A percentile compares a stretch with the other conserved stretches of the same genome.
Evolutionary conservation across 2,113 vertebrate species (phyloP).

Genomic region (Ellobius talpinus): DNA sequence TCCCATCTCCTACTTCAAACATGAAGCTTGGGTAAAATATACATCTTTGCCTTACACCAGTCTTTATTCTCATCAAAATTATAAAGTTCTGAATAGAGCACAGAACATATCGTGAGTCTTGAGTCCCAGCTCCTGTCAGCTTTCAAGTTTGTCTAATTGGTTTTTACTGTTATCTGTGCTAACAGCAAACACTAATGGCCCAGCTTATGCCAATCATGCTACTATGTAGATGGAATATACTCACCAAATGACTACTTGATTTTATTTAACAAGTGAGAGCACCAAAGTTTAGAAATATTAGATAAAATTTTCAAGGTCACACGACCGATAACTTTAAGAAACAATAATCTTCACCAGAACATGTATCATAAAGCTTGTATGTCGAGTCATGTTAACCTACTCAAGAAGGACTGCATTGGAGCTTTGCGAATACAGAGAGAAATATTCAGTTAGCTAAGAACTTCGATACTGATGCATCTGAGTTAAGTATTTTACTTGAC

Average conservation of each 20-base stretch:
- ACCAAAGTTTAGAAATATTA: not conserved
- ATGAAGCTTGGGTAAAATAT: slow-evolving; percentile 9
- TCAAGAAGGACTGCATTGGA: not conserved
- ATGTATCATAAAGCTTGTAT: not conserved
- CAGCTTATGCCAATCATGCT: not conserved
- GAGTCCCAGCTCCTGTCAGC: not conserved
- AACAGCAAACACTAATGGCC: not conserved
- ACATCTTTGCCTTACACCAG: not conserved
- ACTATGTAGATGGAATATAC: not conserved
- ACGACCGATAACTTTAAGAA: not conserved
- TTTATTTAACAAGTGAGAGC: slow-evolving; percentile 12
- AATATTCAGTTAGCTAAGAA: not conserved
- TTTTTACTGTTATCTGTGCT: not conserved
- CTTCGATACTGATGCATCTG: not conserved
- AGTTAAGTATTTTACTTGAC: not conserved
- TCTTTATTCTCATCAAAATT: not conserved
- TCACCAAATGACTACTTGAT: not conserved
- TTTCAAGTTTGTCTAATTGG: not conserved
- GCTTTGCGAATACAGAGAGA: not conserved
- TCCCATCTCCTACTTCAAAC: not conserved
- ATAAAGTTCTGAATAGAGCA: not conserved
- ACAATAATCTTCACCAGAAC: not conserved
- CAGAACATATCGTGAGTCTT: not conserved
- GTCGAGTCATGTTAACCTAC: not conserved
- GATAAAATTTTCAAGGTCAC: not conserved